Evolutionary conservation across 2,113 vertebrate species (phyloP).

Genomic region (Balaeniceps rex): DNA sequence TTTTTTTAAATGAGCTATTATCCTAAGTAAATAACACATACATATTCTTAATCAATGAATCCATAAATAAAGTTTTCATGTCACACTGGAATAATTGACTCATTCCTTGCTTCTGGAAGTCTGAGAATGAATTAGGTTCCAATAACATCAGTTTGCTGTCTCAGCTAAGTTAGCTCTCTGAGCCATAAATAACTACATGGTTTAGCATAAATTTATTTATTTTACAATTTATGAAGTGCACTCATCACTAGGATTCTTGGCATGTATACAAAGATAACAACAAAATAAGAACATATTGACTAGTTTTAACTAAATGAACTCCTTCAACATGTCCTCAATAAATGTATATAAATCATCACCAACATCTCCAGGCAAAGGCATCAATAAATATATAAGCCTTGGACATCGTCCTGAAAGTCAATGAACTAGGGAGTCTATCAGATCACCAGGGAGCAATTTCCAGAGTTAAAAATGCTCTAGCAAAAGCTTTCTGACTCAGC

Average conservation of each 20-base stretch:
- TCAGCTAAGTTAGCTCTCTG: constrained; percentile 44
- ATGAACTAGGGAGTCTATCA: background rate
- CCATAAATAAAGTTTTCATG: constrained; percentile 45
- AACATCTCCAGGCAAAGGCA: background rate
- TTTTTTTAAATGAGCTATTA: background rate
- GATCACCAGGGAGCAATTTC: background rate
- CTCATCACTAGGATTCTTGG: constrained; percentile 23
- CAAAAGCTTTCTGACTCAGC: background rate
- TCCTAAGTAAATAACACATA: constrained; percentile 30
- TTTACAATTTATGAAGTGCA: constrained; percentile 29
- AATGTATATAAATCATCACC: constrained; percentile 8
- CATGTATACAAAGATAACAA: constrained; percentile 23
- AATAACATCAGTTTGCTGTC: constrained; percentile 47
- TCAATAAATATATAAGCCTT: background rate
- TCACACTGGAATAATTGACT: constrained; percentile 51
- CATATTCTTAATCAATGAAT: constrained; percentile 29
- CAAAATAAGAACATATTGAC: constrained; percentile 30
- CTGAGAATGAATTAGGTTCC: constrained; percentile 46
- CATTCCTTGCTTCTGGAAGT: constrained; percentile 15
- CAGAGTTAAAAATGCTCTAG: background rate
- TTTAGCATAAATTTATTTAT: constrained; percentile 61
- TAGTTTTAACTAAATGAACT: constrained; percentile 14
- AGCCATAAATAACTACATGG: constrained; percentile 37
- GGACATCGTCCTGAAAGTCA: background rate
- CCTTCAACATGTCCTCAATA: background rate